Evolutionary conservation across 1,140 invertebrate genomes (phyloP).

Genomic region (Daktulosphaira vitifoliae): DNA sequence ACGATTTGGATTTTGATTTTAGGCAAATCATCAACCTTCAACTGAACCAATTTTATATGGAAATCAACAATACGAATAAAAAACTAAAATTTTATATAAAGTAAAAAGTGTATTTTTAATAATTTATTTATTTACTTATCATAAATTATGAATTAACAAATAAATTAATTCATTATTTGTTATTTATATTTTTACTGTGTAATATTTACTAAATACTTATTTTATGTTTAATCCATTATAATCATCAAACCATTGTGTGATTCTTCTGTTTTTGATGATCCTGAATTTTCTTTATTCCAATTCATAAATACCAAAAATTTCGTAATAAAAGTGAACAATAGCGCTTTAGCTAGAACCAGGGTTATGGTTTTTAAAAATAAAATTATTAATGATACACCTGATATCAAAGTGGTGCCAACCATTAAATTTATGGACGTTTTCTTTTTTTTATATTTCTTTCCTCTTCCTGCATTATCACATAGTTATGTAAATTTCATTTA

Average conservation of each 20-base stretch:
- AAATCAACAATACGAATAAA: constrained; percentile 14
- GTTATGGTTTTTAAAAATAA: neutral
- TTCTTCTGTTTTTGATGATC: neutral
- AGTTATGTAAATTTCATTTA: no score
- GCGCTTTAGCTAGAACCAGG: neutral
- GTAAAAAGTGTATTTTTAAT: no score
- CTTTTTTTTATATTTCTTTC: constrained; percentile 7
- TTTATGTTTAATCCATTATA: neutral
- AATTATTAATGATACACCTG: neutral
- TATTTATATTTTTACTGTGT: neutral
- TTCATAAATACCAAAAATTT: constrained; percentile 8
- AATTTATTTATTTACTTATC: no score
- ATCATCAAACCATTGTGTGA: neutral
- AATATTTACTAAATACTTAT: neutral
- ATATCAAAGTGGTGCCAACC: neutral
- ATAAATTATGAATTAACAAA: no score
- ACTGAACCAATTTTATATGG: neutral
- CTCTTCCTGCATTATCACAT: neutral
- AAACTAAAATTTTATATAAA: no score
- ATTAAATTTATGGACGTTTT: neutral
- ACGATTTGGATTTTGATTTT: no score
- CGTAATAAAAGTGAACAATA: constrained; percentile 7
- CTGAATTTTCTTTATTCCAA: neutral
- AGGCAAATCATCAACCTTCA: neutral
- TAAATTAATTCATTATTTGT: no score